A percentile compares a stretch with the other conserved stretches of the same genome.
phyloP scores from a whole-genome alignment of 2,113 vertebrate genomes.

The Prinia subflava region DNA sequence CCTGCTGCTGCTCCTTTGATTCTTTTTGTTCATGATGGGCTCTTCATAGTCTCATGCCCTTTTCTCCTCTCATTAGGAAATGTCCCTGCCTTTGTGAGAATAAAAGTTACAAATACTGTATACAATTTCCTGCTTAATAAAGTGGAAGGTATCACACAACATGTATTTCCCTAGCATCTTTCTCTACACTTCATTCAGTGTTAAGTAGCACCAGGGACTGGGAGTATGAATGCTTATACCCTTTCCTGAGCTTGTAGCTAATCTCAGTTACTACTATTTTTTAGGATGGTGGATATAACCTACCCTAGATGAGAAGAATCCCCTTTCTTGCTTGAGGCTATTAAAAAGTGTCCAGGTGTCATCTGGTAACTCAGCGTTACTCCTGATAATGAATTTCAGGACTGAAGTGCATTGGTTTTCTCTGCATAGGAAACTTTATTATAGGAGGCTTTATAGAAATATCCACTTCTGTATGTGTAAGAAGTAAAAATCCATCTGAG shows the following conservation, averaged over 20 bases:
- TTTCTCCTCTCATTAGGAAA: neutral
- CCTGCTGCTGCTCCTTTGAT: neutral
- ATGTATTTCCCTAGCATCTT: neutral
- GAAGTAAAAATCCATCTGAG: neutral
- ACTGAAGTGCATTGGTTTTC: neutral
- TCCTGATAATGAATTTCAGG: neutral
- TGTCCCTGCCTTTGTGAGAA: neutral
- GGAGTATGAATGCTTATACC: rapidly evolving
- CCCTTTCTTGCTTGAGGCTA: neutral
- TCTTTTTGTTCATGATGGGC: rapidly evolving
- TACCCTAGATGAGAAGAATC: neutral
- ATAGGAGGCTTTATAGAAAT: neutral
- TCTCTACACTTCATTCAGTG: neutral
- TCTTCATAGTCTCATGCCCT: neutral
- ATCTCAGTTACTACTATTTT: neutral
- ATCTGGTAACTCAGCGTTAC: neutral
- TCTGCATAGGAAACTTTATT: neutral
- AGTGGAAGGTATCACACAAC: neutral
- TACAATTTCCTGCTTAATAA: neutral
- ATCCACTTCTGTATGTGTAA: neutral
- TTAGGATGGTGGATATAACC: neutral
- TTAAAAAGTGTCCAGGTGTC: neutral
- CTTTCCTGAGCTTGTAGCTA: neutral
- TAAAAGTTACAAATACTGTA: neutral
- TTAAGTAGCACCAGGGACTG: neutral